Evolutionary conservation across 1,140 invertebrate species (phyloP).

Genomic region (Lysiphlebus fabarum): DNA sequence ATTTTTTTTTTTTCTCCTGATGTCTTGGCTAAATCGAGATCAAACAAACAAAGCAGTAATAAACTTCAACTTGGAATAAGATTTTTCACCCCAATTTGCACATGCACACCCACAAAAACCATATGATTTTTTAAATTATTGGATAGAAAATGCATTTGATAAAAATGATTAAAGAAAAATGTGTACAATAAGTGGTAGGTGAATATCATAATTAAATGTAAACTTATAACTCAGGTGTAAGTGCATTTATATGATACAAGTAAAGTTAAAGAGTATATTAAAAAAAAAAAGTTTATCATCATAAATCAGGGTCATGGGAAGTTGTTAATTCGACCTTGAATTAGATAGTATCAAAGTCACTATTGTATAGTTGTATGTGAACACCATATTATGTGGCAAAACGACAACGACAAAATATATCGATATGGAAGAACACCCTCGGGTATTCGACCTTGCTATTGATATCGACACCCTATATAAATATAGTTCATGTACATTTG

Average conservation of each 20-base stretch:
- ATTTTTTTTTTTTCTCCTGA: slow-evolving; percentile 12
- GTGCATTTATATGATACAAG: too few species aligned
- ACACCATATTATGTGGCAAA: not conserved
- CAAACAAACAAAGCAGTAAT: not conserved
- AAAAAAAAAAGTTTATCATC: slow-evolving; percentile 11
- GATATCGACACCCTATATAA: not conserved
- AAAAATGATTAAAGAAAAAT: too few species aligned
- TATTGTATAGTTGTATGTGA: slow-evolving; percentile 6
- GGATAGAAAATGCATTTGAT: too few species aligned
- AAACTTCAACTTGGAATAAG: too few species aligned
- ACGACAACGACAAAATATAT: slow-evolving; percentile 13
- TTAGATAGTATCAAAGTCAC: not conserved
- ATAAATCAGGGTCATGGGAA: slow-evolving; percentile 17
- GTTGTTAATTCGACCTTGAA: slow-evolving; percentile 17
- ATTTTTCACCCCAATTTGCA: too few species aligned
- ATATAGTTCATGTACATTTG: not conserved
- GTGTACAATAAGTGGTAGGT: not conserved
- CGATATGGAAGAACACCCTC: slow-evolving; percentile 12
- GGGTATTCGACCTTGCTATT: slow-evolving; percentile 14
- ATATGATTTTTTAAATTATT: too few species aligned
- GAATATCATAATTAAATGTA: not conserved
- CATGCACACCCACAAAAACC: too few species aligned
- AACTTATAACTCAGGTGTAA: too few species aligned
- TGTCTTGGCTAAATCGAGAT: slow-evolving; percentile 12
- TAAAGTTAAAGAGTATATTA: not conserved